Evolutionary conservation across 2,888 invertebrate genomes (phyloP), one percentile per base, ranked within the genome.

Genomic region (Xestia ashworthii): DNA sequence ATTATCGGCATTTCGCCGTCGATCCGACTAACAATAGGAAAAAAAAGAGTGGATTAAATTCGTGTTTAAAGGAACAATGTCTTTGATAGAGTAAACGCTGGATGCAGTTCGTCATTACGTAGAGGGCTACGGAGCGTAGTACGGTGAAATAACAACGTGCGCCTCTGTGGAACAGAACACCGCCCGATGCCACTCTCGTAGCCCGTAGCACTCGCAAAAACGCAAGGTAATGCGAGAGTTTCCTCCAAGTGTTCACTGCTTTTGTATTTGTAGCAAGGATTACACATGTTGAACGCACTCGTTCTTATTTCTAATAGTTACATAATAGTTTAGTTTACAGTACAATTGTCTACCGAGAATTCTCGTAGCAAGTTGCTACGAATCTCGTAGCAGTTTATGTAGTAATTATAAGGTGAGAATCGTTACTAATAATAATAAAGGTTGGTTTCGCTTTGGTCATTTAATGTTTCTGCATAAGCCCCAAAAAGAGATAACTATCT

Each of bases 61-160:
- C 50, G 41, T 71, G 41, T 76, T 78, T 76, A 81, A 72, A 67
- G 48, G 66, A 67, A 73, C 41, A n/a, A 48, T 68, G 74, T 80
- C 83, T 89, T 87, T 88, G 86, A 86, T 84, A 86, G 78, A 86
- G 75, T 88, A 89, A 89, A 85, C 81, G 77, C 69, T 85, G 70
- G 75, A 80, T 83, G 80, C 79, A 85, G 83, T 86, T 88, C 82
- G 79, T 89, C 87, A 88, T 90, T 88, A 89, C 81, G 71, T 85
- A 80, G 78, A 82, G 84, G 77, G 77, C 85, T 83, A 83, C 82
- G 80, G 76, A 78, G 85, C 89, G 85, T 88, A 86, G 85, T 74
- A 87, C 82, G 81, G 74, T 79, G 84, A 89, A 88, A 89, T 90
- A 90, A 89, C 87, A 89, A 87, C 85, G 86, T 88, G 84, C 81